Base-by-base conservation (phyloP, 2,888 invertebrate genomes). In the Pseudanteris insignis region DNA sequence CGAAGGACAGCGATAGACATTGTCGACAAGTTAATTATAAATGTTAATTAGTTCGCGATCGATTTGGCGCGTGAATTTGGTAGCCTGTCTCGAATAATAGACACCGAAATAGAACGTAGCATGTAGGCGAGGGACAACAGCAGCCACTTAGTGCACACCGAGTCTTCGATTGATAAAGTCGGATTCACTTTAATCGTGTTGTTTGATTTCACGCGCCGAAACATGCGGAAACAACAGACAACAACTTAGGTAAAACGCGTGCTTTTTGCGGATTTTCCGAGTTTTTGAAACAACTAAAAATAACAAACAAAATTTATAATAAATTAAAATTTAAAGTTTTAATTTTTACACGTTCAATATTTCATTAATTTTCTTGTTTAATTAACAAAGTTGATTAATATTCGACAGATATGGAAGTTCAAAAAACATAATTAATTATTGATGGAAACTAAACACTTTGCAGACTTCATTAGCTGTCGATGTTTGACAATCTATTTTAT, bases 1-100 rank as follows among this genome's bases (percentile, higher is more conserved):
- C 38, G 64, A 63, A 64, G 62, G 61, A 61, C 66, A 69, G n/a
- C n/a, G n/a, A 70, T 71, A 66, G 65, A 60, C 46, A 37, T 32
- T 46, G 58, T 34, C 48, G 48, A 53, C 54, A 43, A 66, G 66
- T 74, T 78, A 79, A 78, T 78, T 79, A 78, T 79, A 79, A 79
- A 77, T 77, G 77, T 75, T 77, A 79, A 79, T 79, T 77, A 77
- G 79, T 77, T 64, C 79, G 70, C 72, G 79, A 79, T 79, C 77
- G 78, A 79, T 76, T 79, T 78, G 79, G 79, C 78, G 68, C 66
- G 74, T 73, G 73, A 72, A 71, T 76, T 68, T n/a, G n/a, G 72
- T 69, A 69, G 67, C 67, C 65, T 72, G 70, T 74, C 73, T 74
- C 71, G 73, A 75, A 77, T 77, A 74, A 79, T 78, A 75, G 74